Conservation (phyloP, 2,797 vertebrate genomes). For the Dipus sagitta region DNA sequence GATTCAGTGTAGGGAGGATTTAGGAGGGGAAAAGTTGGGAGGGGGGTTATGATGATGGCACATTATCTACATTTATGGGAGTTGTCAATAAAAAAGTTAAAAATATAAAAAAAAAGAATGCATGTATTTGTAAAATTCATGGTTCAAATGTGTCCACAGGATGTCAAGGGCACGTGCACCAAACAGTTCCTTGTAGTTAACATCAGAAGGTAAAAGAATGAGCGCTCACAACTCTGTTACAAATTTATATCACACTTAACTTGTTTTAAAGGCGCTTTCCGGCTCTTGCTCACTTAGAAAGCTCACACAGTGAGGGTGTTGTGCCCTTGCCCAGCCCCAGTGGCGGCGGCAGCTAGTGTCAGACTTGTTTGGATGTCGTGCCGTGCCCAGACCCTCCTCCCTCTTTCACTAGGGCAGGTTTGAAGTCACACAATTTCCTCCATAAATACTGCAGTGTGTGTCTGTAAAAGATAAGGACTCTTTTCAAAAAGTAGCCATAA, state of each 20-base stretch:
- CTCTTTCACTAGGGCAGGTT: not conserved
- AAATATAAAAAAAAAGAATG: no score
- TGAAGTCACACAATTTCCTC: slow-evolving; percentile 39
- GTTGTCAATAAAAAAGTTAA: no score
- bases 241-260: not conserved
- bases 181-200: not conserved
- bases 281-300: not conserved
- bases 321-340: not conserved
- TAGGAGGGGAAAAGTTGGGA: no score
- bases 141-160: not conserved
- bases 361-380: not conserved
- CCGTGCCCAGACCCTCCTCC: not conserved
- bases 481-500: slow-evolving; percentile 37
- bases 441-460: slow-evolving; percentile 24
- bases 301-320: not conserved
- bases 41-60: no score
- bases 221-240: not conserved
- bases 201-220: not conserved
- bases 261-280: not conserved
- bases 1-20: no score
- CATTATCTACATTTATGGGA: no score
- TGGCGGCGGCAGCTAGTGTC: not conserved
- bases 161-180: not conserved
- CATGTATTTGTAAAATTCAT: not conserved
- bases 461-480: slow-evolving; percentile 62